Evolutionary conservation across 2,888 invertebrate genomes (phyloP).

Genomic region (Orthonevra nobilis): DNA sequence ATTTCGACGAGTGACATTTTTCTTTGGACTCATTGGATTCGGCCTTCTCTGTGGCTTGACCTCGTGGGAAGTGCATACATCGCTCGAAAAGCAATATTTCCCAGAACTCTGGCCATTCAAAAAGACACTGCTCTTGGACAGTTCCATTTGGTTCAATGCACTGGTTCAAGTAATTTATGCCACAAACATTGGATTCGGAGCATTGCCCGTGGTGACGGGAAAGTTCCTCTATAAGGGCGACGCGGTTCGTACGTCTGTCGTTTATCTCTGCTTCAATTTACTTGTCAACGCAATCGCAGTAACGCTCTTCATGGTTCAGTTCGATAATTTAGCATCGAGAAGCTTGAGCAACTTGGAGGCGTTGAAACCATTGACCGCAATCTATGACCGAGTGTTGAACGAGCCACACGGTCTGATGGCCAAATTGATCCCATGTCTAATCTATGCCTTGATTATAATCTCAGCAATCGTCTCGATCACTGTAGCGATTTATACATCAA

Average conservation of each 20-base stretch:
- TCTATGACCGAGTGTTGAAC: conserved; percentile 78
- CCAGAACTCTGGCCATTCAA: conserved; percentile 78
- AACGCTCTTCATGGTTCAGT: conserved; percentile 79
- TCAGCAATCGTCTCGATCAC: conserved; percentile 77
- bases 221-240: conserved; percentile 80
- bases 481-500: conserved; percentile 78
- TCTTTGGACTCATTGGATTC: conserved; percentile 77
- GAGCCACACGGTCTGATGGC: conserved; percentile 73
- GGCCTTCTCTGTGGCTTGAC: conserved; percentile 76
- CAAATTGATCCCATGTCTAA: conserved; percentile 76
- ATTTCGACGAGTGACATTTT: conserved; percentile 77
- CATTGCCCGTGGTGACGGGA: conserved; percentile 79
- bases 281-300: conserved; percentile 79
- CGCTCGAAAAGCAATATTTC: conserved; percentile 76
- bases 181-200: conserved; percentile 79
- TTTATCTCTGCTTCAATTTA: conserved; percentile 80
- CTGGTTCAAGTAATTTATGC: conserved; percentile 79
- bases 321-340: conserved; percentile 75
- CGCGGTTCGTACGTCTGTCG: conserved; percentile 79
- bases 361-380: conserved; percentile 78
- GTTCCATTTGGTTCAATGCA: conserved; percentile 80
- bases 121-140: conserved; percentile 73
- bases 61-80: conserved; percentile 79
- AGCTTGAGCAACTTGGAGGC: conserved; percentile 75
- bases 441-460: conserved; percentile 77